These are phyloP conservation scores for Tupaia tana DNA, from an alignment of 2,113 vertebrate species.

Conservation along the genomic window DNA sequence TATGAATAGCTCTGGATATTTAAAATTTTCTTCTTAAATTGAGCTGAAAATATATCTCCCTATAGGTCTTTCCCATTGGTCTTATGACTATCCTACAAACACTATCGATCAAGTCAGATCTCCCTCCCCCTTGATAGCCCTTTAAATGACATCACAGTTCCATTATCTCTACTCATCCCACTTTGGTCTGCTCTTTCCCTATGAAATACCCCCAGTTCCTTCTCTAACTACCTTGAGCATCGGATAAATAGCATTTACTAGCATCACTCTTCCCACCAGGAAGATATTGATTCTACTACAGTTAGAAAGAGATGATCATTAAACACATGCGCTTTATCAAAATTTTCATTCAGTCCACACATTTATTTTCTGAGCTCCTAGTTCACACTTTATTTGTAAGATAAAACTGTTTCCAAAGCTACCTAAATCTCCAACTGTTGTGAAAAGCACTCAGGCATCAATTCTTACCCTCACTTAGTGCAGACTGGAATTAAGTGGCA, in stretches of 20 bases:
- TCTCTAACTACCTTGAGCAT: slow-evolving; percentile 4
- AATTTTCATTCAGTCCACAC: not conserved
- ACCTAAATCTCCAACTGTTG: not conserved
- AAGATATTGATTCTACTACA: slow-evolving; percentile 36
- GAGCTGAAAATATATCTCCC: not conserved
- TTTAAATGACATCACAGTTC: not conserved
- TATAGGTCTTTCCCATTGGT: not conserved
- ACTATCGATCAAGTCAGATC: not conserved
- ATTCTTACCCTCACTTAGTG: not conserved
- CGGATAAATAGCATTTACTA: slow-evolving; percentile 11
- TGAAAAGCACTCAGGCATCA: not conserved
- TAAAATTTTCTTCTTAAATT: slow-evolving; percentile 40
- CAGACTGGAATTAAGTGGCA: not conserved
- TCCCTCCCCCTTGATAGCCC: not conserved
- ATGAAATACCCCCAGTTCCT: not conserved
- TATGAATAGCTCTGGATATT: not conserved
- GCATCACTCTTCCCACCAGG: slow-evolving; percentile 23
- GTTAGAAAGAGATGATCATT: not conserved
- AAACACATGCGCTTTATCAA: slow-evolving; percentile 18
- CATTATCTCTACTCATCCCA: not conserved
- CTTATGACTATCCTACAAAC: not conserved
- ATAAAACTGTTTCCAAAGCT: not conserved
- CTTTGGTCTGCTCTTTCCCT: not conserved
- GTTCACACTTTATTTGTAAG: slow-evolving; percentile 4
- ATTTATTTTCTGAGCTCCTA: not conserved